Base-by-base conservation (phyloP, 2,797 vertebrate species). In the Valencia hispanica region DNA sequence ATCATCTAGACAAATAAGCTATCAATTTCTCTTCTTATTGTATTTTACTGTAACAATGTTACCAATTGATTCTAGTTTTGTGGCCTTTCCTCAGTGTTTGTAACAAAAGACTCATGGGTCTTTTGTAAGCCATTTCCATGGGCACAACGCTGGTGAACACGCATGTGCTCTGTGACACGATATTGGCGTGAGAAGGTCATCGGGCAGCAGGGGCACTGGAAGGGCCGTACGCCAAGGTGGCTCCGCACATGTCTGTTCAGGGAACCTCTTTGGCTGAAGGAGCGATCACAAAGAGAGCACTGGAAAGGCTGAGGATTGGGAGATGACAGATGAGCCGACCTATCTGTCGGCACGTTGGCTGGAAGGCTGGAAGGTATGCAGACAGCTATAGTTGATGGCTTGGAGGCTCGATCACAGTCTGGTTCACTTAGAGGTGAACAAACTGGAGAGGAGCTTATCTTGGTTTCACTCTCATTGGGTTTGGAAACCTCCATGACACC, bases 181-280 rank as follows among this genome's bases (percentile, higher is more conserved):
- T 96, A 96, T 82, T 96, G 95, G 9, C 95, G 93, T 2, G 94
- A 95, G 80, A 96, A 96, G 47, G 93, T 94, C 95, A 96, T 95
- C 9, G 93, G 90, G 83, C 95, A 96, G 14, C 82, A 72, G 18
- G 94, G 94, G 68, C 95, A 96, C 39, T 91, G 79, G 81, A 95
- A 96, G n/a, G 94, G 95, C 51, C 94, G 84, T 0, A 96, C 92
- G 0, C 95, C 94, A 53, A 95, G 90, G 75, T 96, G 95, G 75
- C 94, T 94, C 22, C 93, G 91, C 71, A 94, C 88, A 75, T 96
- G 95, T 84, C 95, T 90, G 82, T 96, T 96, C 66, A 96, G 89
- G 68, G 94, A 95, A 15, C 95, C 95, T 1, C 94, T 87, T 61
- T 96, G 95, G 77, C 94, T 95, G 79, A 96, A 95, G 81, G 91